These are phyloP conservation scores for Drymodes brunneopygia DNA, from an alignment of 2,113 vertebrate genomes.

Conservation along the genomic window DNA sequence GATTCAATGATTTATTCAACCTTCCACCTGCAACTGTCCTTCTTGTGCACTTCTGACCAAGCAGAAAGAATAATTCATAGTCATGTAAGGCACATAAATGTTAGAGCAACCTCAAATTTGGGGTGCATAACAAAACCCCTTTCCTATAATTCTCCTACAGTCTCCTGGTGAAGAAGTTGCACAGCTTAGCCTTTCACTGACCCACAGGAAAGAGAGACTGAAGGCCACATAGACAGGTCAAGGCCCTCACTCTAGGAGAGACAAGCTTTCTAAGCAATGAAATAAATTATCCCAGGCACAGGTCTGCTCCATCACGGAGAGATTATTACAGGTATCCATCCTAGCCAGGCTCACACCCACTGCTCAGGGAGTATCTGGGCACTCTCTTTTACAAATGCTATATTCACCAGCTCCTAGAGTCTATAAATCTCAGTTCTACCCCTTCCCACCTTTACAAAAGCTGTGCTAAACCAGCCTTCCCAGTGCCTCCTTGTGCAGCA, in stretches of 20 bases:
- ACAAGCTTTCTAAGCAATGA: background rate
- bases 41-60: background rate
- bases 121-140: background rate
- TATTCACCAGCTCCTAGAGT: background rate
- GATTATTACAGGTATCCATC: background rate
- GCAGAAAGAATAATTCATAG: background rate
- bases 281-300: background rate
- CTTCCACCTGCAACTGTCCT: background rate
- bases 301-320: background rate
- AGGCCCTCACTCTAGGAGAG: background rate
- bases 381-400: background rate
- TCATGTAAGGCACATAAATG: background rate
- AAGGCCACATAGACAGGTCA: background rate
- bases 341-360: background rate
- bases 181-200: background rate
- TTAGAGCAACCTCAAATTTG: background rate
- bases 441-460: background rate
- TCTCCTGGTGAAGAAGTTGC: background rate
- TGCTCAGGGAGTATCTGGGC: no score
- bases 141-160: background rate
- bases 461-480: background rate
- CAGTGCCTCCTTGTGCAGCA: background rate
- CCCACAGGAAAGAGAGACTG: background rate
- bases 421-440: background rate
- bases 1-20: background rate